Percentiles rank a stretch among this genome's conserved stretches.
These are phyloP conservation scores for Lordiphosa collinella DNA, from an alignment of 1,140 invertebrate genomes.

Conservation along the genomic window DNA sequence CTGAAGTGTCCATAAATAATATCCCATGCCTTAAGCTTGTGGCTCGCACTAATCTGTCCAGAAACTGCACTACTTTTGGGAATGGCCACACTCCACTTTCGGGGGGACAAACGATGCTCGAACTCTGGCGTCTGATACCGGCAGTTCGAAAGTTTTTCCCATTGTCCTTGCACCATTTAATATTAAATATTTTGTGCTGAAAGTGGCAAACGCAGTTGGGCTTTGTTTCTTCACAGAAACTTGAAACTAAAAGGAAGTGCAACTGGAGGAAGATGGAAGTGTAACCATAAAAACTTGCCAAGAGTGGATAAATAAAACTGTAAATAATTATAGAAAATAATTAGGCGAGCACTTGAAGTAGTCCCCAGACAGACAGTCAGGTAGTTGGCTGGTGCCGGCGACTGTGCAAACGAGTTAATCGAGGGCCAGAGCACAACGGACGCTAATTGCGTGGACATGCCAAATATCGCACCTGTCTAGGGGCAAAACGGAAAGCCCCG, in stretches of 20 bases:
- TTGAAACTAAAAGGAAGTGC: constrained; percentile 1
- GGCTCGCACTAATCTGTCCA: constrained; percentile 25
- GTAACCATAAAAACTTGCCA: constrained; percentile 23
- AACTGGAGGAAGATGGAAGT: neutral
- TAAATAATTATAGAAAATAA: constrained; percentile 66
- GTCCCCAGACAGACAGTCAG: constrained; percentile 4
- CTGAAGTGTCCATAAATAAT: constrained; percentile 40
- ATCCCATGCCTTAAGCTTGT: constrained; percentile 34
- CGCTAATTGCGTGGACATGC: constrained; percentile 70
- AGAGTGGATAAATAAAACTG: constrained; percentile 47
- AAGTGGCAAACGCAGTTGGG: neutral
- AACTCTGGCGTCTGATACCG: constrained; percentile 4
- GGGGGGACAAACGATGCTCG: neutral
- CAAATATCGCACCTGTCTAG: constrained; percentile 63
- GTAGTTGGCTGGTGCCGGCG: constrained; percentile 31
- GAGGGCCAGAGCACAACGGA: constrained; percentile 33
- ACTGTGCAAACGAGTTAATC: constrained; percentile 54
- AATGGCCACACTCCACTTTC: constrained; percentile 16
- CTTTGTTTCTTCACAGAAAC: neutral
- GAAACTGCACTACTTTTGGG: neutral
- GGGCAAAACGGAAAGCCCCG: constrained; percentile 24
- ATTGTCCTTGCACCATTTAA: constrained; percentile 33
- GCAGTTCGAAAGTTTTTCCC: constrained; percentile 29
- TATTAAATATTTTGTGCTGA: constrained; percentile 45
- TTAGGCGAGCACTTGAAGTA: constrained; percentile 19